Evolutionary conservation across 2,888 invertebrate genomes (phyloP).

Genomic region (Auanema sp.): DNA sequence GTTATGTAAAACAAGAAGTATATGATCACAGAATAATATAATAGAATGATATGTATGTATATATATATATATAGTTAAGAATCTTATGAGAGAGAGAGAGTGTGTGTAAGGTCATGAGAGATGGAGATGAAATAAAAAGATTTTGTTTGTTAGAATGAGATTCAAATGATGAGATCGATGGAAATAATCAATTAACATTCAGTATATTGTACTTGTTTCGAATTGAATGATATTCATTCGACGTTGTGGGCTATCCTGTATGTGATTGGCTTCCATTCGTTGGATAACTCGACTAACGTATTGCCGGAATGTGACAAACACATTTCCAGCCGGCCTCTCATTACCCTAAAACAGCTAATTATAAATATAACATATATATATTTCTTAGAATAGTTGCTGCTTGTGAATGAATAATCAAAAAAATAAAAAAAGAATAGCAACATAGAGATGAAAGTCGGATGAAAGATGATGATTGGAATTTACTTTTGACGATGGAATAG

Average conservation of each 20-base stretch:
- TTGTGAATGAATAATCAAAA: not conserved
- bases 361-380: too few species aligned
- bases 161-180: too few species aligned
- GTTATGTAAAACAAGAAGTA: too few species aligned
- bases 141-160: too few species aligned
- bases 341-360: not conserved
- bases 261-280: conserved; percentile 5
- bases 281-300: not conserved
- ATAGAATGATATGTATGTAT: too few species aligned
- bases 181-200: too few species aligned
- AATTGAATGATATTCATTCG: conserved; percentile 39
- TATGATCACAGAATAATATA: too few species aligned
- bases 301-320: not conserved
- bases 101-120: too few species aligned
- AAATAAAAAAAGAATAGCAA: not conserved
- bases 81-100: too few species aligned
- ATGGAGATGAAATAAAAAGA: too few species aligned
- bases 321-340: not conserved
- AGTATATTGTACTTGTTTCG: conserved; percentile 38
- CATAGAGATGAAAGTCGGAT: not conserved
- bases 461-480: not conserved
- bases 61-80: too few species aligned
- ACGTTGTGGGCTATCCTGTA: conserved; percentile 30
- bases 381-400: too few species aligned
- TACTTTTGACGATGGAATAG: conserved; percentile 9